These are phyloP conservation scores for Apamea epomidion DNA, from an alignment of 2,888 invertebrate species.

Conservation along the genomic window DNA sequence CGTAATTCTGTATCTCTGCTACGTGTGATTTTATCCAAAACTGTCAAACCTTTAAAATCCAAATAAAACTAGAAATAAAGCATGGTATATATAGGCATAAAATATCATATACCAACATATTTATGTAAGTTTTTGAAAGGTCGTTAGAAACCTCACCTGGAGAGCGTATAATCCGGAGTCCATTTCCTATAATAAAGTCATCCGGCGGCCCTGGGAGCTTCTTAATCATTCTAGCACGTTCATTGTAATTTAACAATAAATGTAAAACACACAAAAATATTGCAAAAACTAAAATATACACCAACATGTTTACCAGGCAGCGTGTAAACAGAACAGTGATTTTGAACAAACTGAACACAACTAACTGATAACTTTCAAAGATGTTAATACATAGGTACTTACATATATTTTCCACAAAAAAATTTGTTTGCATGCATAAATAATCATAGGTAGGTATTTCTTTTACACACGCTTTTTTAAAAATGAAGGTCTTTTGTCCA, in stretches of 20 bases:
- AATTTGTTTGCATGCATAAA: constrained; percentile 8
- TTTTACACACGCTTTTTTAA: background rate
- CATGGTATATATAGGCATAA: background rate
- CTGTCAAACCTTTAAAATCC: background rate
- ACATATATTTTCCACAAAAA: background rate
- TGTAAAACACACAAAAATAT: constrained; percentile 62
- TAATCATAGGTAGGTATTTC: background rate
- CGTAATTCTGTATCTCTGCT: background rate
- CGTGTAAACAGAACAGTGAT: constrained; percentile 12
- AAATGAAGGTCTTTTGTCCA: background rate
- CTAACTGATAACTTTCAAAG: background rate
- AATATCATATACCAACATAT: background rate
- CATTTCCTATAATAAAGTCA: constrained; percentile 73
- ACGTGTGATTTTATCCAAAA: too few species aligned
- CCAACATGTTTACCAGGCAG: constrained; percentile 53
- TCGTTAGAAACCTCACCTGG: constrained; percentile 66
- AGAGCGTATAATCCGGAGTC: constrained; percentile 58
- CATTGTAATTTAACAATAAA: constrained; percentile 65
- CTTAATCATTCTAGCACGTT: constrained; percentile 68
- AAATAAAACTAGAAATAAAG: background rate
- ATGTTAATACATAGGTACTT: background rate
- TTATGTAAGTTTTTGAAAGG: background rate
- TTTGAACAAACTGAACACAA: constrained; percentile 29
- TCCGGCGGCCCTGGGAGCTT: constrained; percentile 75
- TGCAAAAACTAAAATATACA: constrained; percentile 47